Conservation (phyloP, 2,797 vertebrate species). For the Sphenopsis melanotis region DNA sequence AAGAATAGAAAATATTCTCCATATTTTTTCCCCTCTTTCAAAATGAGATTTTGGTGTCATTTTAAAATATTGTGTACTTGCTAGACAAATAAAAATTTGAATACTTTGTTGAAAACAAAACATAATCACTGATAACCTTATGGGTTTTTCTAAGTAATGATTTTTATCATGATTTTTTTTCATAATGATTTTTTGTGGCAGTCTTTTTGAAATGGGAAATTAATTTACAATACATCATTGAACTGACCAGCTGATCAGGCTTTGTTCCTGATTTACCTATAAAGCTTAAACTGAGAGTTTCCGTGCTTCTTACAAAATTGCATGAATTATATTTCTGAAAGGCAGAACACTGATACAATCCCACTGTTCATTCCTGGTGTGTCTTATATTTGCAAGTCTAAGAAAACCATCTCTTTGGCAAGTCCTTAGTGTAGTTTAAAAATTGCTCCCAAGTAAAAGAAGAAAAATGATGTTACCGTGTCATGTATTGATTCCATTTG, state of each 20-base stretch:
- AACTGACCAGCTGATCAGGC: neutral
- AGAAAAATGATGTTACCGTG: neutral
- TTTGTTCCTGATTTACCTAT: neutral
- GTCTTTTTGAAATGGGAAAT: neutral
- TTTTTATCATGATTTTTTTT: neutral
- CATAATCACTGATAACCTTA: neutral
- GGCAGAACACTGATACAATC: neutral
- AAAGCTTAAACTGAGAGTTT: neutral
- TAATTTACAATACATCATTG: neutral
- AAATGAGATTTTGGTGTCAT: neutral
- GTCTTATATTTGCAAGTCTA: neutral
- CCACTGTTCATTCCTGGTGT: neutral
- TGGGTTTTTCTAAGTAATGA: fast-evolving
- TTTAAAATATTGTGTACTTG: neutral
- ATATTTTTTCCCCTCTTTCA: neutral
- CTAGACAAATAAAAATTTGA: neutral
- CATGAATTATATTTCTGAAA: neutral
- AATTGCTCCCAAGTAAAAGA: neutral
- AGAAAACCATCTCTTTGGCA: neutral
- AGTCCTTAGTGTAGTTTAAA: neutral
- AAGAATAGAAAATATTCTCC: neutral
- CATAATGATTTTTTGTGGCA: neutral
- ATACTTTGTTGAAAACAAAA: neutral
- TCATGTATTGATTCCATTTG: neutral
- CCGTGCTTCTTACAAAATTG: neutral